A percentile compares a stretch with the other conserved stretches of the same genome.
Conservation (phyloP, 1,140 invertebrate genomes). For the Trichoplusia ni region DNA sequence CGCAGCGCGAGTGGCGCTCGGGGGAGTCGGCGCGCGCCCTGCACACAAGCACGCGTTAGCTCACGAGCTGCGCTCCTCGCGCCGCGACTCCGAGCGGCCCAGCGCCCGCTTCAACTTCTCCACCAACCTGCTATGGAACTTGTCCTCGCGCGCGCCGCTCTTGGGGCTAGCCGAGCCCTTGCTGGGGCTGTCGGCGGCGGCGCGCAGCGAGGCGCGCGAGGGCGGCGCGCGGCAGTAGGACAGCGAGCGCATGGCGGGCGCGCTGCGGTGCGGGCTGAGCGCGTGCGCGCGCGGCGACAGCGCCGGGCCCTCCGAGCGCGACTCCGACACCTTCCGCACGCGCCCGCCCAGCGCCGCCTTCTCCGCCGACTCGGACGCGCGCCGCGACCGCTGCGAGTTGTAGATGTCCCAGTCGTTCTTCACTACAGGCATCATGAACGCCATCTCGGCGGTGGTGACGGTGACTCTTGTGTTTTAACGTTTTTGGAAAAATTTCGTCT, state of each 20-base stretch:
- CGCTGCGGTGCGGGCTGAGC: slow-evolving; percentile 85
- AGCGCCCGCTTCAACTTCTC: slow-evolving; percentile 91
- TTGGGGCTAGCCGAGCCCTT: slow-evolving; percentile 82
- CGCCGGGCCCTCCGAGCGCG: slow-evolving; percentile 89
- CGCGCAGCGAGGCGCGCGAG: slow-evolving; percentile 80
- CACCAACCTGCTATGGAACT: slow-evolving; percentile 92
- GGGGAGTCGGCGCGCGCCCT: slow-evolving; percentile 70
- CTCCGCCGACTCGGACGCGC: slow-evolving; percentile 88
- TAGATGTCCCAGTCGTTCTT: slow-evolving; percentile 97
- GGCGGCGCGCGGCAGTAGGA: slow-evolving; percentile 83
- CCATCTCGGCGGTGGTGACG: slow-evolving; percentile 85
- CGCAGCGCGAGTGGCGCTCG: slow-evolving; percentile 68
- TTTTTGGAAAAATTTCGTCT: slow-evolving; percentile 64
- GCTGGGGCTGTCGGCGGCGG: slow-evolving; percentile 82
- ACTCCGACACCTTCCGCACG: slow-evolving; percentile 90
- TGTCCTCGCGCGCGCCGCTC: slow-evolving; percentile 86
- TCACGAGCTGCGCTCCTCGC: slow-evolving; percentile 77
- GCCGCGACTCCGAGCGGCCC: slow-evolving; percentile 82
- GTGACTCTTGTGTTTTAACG: slow-evolving; percentile 71
- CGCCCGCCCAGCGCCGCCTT: slow-evolving; percentile 82
- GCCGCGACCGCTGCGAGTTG: slow-evolving; percentile 88
- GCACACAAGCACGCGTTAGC: slow-evolving; percentile 73
- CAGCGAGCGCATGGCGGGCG: slow-evolving; percentile 84
- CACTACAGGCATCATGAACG: slow-evolving; percentile 96
- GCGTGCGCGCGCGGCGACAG: slow-evolving; percentile 85